Base-by-base conservation (phyloP, 2,888 invertebrate genomes). In the Drosophila anomalata region DNA sequence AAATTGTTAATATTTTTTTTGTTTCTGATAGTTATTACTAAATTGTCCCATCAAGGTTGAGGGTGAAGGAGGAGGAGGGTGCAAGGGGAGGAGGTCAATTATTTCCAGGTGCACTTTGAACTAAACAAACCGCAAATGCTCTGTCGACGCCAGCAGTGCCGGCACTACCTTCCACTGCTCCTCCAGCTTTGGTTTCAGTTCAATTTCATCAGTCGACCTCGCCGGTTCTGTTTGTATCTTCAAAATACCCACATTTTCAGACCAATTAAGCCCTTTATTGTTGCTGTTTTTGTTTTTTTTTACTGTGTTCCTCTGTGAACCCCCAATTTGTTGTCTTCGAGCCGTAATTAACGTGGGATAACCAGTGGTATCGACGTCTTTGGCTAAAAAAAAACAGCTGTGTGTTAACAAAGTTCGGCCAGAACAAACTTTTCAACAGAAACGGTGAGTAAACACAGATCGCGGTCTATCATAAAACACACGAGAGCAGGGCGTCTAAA, bases 171-270 rank as follows among this genome's bases (percentile, higher is more conserved):
- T 22, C 11, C 20, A 17, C 47, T 26, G 47, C 61, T 29, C 42
- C 33, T 41, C 52, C 44, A 29, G 42, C 50, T 41, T 42, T 22
- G 31, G 46, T 51, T 56, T 82, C 57, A 79, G 77, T 82, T 73
- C 31, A 39, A 24, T 67, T 67, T 54, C 47, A 56, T 42, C 83
- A 59, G 62, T 79, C 57, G 62, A 48, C 68, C 57, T 41, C 47
- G 62, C 46, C 73, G 78, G 79, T 82, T 63, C 39, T 52, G 52
- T 22, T 46, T 12, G 26, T 31, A 7, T 29, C 9, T 51, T 26
- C 8, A 26, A 12, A 44, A 44, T n/a, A n/a, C n/a, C 36, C n/a
- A 29, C 2, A 9, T 29, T 29, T 29, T 9, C 29, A 9, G 29
- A 9, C 29, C 29, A 29, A 20, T 29, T 20, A 29, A 46, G 41